Percentiles rank a stretch among this genome's conserved stretches.
Evolutionary conservation across 2,797 vertebrate species (phyloP).

Genomic region (Australoheros facetus): DNA sequence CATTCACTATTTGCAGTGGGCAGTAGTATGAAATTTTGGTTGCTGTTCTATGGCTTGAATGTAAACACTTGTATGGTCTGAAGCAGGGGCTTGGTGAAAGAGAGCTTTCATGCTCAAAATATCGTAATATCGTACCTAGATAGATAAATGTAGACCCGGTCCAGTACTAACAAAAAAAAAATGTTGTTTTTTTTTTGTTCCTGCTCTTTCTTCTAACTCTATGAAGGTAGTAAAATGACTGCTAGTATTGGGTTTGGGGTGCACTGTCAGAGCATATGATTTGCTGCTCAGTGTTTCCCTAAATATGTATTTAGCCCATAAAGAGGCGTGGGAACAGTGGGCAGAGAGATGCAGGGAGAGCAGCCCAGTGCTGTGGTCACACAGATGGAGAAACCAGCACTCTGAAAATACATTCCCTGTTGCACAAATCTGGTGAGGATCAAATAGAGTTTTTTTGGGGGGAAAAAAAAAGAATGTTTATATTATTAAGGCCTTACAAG

Average conservation of each 20-base stretch:
- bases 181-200: background rate
- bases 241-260: slow-evolving; percentile 57
- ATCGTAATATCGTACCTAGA: slow-evolving; percentile 30
- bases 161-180: slow-evolving; percentile 5
- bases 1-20: background rate
- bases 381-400: slow-evolving; percentile 79
- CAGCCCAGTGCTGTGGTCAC: slow-evolving; percentile 72
- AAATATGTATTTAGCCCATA: slow-evolving; percentile 78
- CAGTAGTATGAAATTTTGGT: slow-evolving; percentile 10
- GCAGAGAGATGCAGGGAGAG: slow-evolving; percentile 65
- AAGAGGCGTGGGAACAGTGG: slow-evolving; percentile 76
- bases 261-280: slow-evolving; percentile 60
- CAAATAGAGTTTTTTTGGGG: slow-evolving; percentile 50
- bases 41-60: slow-evolving; percentile 8
- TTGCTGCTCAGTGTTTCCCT: slow-evolving; percentile 71
- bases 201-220: background rate
- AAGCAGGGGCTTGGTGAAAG: slow-evolving; percentile 23
- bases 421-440: slow-evolving; percentile 69
- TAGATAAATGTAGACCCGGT: slow-evolving; percentile 45
- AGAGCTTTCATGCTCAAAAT: slow-evolving; percentile 32
- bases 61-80: background rate
- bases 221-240: slow-evolving; percentile 38
- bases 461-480: slow-evolving; percentile 33
- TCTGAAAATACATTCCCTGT: slow-evolving; percentile 76
- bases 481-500: slow-evolving; percentile 34